Evolutionary conservation across 2,888 invertebrate genomes (phyloP), one percentile per base, ranked within the genome.

Genomic region (Xylota sylvarum): DNA sequence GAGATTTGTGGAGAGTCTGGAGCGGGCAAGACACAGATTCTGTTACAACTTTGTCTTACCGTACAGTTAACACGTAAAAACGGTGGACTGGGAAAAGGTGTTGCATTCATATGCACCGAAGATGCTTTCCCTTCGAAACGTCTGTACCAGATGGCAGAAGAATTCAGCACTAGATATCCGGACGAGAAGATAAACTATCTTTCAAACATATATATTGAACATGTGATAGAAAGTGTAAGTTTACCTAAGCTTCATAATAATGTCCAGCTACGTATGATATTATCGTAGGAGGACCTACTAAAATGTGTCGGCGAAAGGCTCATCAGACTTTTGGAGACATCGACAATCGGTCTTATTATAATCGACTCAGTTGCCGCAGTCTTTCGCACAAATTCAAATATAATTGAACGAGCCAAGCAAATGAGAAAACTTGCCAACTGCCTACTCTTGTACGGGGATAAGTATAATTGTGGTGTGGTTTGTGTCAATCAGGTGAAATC

Each of bases 301-400:
- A 90, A 92, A 58, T 95, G 94, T 89, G 89, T 96, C 5, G 90
- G 90, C 5, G 90, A 92, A 69, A 93, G 94, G 88, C 89, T 96
- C 46, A 94, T 94, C 0, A 85, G 92, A 35, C 91, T 96, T 46
- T 89, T 96, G 88, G 89, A 91, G 14, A 91, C 90, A 27, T 91
- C 92, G 10, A 92, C 92, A 73, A 94, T 96, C 86, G 94, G 95
- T 5, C 91, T 96, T 55, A 92, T 97, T 74, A 91, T 97, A 9
- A 93, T 97, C 17, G 96, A 97, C 91, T 96, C 96, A 0, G 95
- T 97, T 81, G 96, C 96, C 9, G 96, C 95, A 1, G 92, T 95
- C 37, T 96, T 95, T 91, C 93, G 96, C 37, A 93, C 94, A 56
- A 93, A 93, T 67, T 92, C 93, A n/a, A 91, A 93, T 88, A 93